Evolutionary conservation across 2,797 vertebrate species (phyloP).

Genomic region (Kryptolebias ocellatus): DNA sequence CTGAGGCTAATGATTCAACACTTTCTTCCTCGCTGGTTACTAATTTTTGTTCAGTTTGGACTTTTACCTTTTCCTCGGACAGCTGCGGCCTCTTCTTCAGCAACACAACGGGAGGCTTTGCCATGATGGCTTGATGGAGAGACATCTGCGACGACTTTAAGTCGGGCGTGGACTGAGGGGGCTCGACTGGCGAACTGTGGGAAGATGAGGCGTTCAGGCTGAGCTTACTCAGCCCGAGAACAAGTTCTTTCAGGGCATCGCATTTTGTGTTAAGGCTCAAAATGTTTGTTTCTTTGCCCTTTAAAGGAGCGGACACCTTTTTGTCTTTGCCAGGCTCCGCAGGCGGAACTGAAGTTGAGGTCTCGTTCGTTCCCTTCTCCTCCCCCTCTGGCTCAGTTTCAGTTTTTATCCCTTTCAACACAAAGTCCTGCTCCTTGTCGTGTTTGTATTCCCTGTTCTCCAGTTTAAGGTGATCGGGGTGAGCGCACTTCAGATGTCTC

Average conservation of each 20-base stretch:
- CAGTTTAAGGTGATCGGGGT: constrained; percentile 87
- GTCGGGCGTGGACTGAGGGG: constrained; percentile 73
- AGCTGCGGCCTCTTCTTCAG: constrained; percentile 55
- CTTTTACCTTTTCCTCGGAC: constrained; percentile 28
- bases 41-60: constrained; percentile 21
- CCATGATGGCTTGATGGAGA: constrained; percentile 78
- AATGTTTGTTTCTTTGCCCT: constrained; percentile 36
- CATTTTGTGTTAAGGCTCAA: constrained; percentile 66
- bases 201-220: constrained; percentile 84
- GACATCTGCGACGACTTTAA: constrained; percentile 68
- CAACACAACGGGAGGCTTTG: constrained; percentile 75
- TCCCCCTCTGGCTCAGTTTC: constrained; percentile 61
- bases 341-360: constrained; percentile 38
- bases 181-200: constrained; percentile 46
- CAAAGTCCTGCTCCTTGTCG: constrained; percentile 68
- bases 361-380: constrained; percentile 69
- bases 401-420: constrained; percentile 56
- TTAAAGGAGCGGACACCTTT: constrained; percentile 26
- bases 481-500: constrained; percentile 88
- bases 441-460: constrained; percentile 81
- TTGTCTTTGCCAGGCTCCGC: constrained; percentile 52
- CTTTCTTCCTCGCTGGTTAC: constrained; percentile 20
- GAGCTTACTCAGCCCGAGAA: constrained; percentile 88
- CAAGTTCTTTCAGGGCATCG: constrained; percentile 87
- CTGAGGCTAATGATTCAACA: constrained; percentile 81